A percentile compares a stretch with the other conserved stretches of the same genome.
phyloP scores from a whole-genome alignment of 2,113 vertebrate species.

The Gobiocypris rarus region DNA sequence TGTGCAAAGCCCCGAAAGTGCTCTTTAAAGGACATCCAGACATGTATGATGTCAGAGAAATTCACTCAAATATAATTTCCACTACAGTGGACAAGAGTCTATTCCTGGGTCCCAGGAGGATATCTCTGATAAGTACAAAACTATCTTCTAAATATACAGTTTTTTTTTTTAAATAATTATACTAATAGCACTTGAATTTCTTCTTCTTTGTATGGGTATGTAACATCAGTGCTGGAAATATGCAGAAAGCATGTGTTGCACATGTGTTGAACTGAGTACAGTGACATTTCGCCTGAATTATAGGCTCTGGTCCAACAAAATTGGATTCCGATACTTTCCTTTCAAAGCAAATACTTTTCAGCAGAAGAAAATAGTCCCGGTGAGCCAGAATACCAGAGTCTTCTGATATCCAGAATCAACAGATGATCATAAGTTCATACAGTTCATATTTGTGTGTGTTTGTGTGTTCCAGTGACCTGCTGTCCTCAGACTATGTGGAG shows the following conservation, averaged over 20 bases:
- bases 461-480: constrained; percentile 82
- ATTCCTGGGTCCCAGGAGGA: no score
- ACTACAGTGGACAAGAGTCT: no score
- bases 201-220: background rate
- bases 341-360: constrained; percentile 4
- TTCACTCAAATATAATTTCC: no score
- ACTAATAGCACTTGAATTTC: background rate
- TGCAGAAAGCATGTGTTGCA: background rate
- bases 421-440: constrained; percentile 45
- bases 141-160: background rate
- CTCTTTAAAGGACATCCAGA: no score
- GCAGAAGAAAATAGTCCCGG: background rate
- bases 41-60: no score
- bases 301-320: background rate
- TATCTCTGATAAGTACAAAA: no score
- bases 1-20: no score
- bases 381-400: background rate
- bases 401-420: constrained; percentile 31
- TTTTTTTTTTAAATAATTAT: background rate
- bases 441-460: constrained; percentile 53
- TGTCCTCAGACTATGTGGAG: constrained; percentile 95
- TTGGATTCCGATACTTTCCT: background rate
- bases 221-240: background rate
- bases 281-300: constrained; percentile 3
- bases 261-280: background rate